phyloP scores from a whole-genome alignment of 2,797 vertebrate species.

The Scolopax rusticola region DNA sequence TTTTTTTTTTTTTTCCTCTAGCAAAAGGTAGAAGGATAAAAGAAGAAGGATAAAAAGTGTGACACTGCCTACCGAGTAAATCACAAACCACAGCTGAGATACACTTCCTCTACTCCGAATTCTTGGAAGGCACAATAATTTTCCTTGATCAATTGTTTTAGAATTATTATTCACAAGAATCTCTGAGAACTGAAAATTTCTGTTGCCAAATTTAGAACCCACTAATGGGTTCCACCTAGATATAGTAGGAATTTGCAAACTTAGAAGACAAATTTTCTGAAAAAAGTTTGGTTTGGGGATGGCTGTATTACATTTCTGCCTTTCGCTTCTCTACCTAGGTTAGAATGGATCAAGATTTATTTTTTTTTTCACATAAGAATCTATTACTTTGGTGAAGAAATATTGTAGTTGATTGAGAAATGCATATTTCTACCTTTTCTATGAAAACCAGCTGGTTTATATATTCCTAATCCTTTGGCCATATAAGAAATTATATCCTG shows the following conservation, averaged over 20 bases:
- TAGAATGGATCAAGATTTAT: neutral
- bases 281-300: neutral
- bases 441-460: neutral
- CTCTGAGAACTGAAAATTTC: neutral
- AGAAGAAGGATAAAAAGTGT: neutral
- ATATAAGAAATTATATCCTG: neutral
- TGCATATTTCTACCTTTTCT: neutral
- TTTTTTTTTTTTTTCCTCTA: neutral
- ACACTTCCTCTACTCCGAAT: neutral
- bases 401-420: neutral
- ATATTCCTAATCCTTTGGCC: neutral
- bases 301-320: neutral
- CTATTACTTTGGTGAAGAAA: neutral
- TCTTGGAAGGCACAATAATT: slow-evolving; percentile 15
- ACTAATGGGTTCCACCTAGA: neutral
- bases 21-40: neutral
- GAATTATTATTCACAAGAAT: neutral
- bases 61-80: neutral
- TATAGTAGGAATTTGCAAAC: neutral
- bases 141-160: neutral
- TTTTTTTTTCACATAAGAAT: neutral
- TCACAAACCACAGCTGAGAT: neutral
- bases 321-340: neutral
- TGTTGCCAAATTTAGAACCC: neutral
- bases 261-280: neutral